Evolutionary conservation across 2,888 invertebrate genomes (phyloP).

Genomic region (Andrena dorsata): DNA sequence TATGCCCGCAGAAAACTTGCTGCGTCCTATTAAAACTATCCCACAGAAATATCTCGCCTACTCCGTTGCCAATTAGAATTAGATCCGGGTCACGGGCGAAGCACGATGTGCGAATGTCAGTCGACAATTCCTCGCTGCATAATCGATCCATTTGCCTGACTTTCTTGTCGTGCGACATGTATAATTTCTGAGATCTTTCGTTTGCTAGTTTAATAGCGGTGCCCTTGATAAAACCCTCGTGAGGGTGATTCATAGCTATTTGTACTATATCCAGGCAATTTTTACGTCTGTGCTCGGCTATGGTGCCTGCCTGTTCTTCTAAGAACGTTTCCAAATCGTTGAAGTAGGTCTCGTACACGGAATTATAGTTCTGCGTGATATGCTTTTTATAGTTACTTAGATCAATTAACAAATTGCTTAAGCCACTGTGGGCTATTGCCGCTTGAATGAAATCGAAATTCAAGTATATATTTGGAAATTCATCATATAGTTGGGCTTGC

Average conservation of each 20-base stretch:
- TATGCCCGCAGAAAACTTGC: constrained; percentile 78
- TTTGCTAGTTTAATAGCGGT: constrained; percentile 87
- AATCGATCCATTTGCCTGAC: constrained; percentile 79
- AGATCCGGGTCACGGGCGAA: constrained; percentile 85
- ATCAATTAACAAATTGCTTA: constrained; percentile 90
- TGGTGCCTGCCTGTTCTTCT: constrained; percentile 87
- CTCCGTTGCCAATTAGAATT: constrained; percentile 85
- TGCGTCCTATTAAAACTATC: constrained; percentile 87
- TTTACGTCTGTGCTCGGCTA: constrained; percentile 88
- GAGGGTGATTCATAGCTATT: constrained; percentile 89
- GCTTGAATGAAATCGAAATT: constrained; percentile 90
- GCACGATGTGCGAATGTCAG: constrained; percentile 87
- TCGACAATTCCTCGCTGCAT: constrained; percentile 87
- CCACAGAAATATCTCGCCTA: constrained; percentile 87
- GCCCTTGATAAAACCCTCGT: constrained; percentile 87
- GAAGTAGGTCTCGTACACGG: constrained; percentile 85
- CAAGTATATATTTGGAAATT: constrained; percentile 88
- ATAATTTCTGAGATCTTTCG: constrained; percentile 86
- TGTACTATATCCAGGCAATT: constrained; percentile 88
- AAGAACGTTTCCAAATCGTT: constrained; percentile 88
- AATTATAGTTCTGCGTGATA: constrained; percentile 86
- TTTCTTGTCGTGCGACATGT: constrained; percentile 88
- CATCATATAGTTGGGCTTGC: constrained; percentile 86
- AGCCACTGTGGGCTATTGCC: constrained; percentile 89
- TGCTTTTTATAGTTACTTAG: constrained; percentile 88